Percentiles rank a stretch among this genome's conserved stretches.
Evolutionary conservation across 2,888 invertebrate species (phyloP).

Genomic region (Oeneis ivallda): DNA sequence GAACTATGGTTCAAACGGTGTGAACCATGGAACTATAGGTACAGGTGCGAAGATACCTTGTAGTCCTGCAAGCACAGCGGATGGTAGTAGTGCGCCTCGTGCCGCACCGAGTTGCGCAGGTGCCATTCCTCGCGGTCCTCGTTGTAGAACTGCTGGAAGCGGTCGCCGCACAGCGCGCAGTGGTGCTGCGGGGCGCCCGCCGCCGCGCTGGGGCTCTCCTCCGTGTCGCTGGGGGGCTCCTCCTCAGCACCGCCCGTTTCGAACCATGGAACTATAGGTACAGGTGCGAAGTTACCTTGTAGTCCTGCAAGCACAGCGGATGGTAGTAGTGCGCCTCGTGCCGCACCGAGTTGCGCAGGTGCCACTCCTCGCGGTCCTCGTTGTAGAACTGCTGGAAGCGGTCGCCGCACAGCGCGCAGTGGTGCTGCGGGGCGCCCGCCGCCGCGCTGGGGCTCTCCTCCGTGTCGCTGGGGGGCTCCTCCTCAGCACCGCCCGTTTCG

Average conservation of each 20-base stretch:
- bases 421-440: slow-evolving; percentile 84
- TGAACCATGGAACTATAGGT: too few relatives aligned
- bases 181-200: slow-evolving; percentile 84
- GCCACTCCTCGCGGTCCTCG: slow-evolving; percentile 99
- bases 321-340: slow-evolving; percentile 91
- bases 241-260: slow-evolving; percentile 84
- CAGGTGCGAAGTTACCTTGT: slow-evolving; percentile 87
- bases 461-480: slow-evolving; percentile 44
- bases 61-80: slow-evolving; percentile 94
- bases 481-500: slow-evolving; percentile 84
- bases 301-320: slow-evolving; percentile 94
- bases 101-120: slow-evolving; percentile 89
- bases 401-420: slow-evolving; percentile 96
- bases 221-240: slow-evolving; percentile 45
- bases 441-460: slow-evolving; percentile 86
- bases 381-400: slow-evolving; percentile 97
- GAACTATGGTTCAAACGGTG: too few relatives aligned
- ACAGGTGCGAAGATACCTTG: too few relatives aligned
- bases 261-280: too few relatives aligned
- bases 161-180: slow-evolving; percentile 96
- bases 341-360: slow-evolving; percentile 90
- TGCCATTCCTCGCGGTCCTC: slow-evolving; percentile 99
- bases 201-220: slow-evolving; percentile 85
- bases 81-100: slow-evolving; percentile 91
- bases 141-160: slow-evolving; percentile 97